Evolutionary conservation across 2,888 invertebrate species (phyloP), one percentile per base, ranked within the genome.

Genomic region (Brenthis hecate): DNA sequence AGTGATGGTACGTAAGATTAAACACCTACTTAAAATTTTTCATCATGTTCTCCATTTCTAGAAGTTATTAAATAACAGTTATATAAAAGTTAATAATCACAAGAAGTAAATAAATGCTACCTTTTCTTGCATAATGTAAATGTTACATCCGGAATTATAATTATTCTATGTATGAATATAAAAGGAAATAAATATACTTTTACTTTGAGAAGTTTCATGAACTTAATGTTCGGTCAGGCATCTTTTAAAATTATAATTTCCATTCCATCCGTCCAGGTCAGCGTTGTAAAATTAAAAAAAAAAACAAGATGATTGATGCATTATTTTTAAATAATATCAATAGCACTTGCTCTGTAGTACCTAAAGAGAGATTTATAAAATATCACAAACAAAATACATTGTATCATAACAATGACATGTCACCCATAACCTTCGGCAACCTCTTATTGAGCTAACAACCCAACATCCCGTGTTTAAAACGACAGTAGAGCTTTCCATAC

Each of bases 401-500:
- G 50, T 43, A 43, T 43, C 36, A 51, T 62, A 13, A 14, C 62
- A 62, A 53, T 53, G 36, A 13, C 6, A n/a, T 51, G 28, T 51
- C 60, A 50, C 50, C 51, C 53, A 43, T 43, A 62, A 43, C 62
- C 62, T 62, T 62, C 53, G 53, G 36, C 36, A 53, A 53, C 62
- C 62, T 62, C 62, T 62, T 51, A 62, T 62, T 53, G 36, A 62
- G 51, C 53, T 62, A 53, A 68, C 56, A 63, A 47, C 13, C 61
- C 65, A 62, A 65, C 65, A 13, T 66, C 63, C 55, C 23, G 50
- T 56, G 28, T 57, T 60, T 63, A 68, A 50, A 67, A 28, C 60
- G 70, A 70, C 68, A 72, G 66, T 65, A 68, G 57, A 72, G 68
- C 72, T 66, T 68, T 70, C 72, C 68, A 66, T 67, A 68, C 66